Base-by-base conservation (phyloP, 2,797 vertebrate genomes). In the Alfaro cultratus region DNA sequence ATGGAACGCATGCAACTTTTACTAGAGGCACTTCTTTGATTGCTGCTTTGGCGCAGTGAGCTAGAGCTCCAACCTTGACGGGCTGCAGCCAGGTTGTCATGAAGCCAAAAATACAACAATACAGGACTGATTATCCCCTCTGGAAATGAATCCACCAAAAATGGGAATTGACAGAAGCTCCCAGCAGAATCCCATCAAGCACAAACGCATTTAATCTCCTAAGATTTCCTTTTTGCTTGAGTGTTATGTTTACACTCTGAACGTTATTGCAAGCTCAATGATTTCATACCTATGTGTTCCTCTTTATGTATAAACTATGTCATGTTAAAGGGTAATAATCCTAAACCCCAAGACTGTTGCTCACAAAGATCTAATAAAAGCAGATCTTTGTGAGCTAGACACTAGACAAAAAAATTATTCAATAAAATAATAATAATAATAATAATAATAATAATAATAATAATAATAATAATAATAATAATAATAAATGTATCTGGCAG, bases 401-500 rank as follows among this genome's bases (percentile, higher is more conserved):
- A 77, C 80, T 47, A 74, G 79, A 73, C 87, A 41, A 41, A 68
- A 10, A 55, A 51, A 5, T n/a, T 16, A 62, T 7, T 5, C 11
- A 62, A 62, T 13, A 5, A 55, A 39, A 23, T 41, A 41, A 41
- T 60, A 60, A 29, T 92, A 85, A 87, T 88, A 86, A 90, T 85
- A 92, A 88, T 90, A 85, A 87, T 88, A 86, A 90, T 85, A 92
- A 88, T 90, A 39, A 23, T 41, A 41, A 41, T 60, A 60, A 29
- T 92, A 85, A 87, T 88, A 86, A 90, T 85, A 92, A 88, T 90
- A 39, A 23, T 41, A 41, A 41, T 60, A 60, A 29, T 92, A 85
- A 87, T 88, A 86, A 90, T 85, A 92, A 88, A n/a, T n/a, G n/a
- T 90, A 88, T 90, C 87, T 86, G 74, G 78, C 68, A 92, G 81